These are phyloP conservation scores for Amia ocellicauda DNA, from an alignment of 2,113 vertebrate species.

Conservation along the genomic window DNA sequence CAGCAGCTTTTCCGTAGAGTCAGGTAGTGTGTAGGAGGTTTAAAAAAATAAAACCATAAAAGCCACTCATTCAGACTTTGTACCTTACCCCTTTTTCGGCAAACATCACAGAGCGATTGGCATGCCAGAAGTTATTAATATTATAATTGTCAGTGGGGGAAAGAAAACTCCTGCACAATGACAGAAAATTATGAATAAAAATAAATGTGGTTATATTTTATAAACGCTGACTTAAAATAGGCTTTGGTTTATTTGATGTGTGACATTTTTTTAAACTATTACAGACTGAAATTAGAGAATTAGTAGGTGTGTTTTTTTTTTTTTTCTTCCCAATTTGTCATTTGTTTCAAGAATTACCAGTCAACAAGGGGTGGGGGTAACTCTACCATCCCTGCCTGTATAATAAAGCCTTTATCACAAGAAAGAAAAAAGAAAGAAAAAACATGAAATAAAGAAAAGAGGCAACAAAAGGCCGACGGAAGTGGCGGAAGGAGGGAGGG, in stretches of 20 bases:
- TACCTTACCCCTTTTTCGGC: constrained; percentile 4
- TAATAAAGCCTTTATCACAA: constrained; percentile 9
- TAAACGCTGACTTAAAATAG: too few species aligned
- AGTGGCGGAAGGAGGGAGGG: not conserved
- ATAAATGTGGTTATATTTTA: too few species aligned
- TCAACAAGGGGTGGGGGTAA: not conserved
- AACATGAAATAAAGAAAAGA: not conserved
- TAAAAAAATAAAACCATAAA: not conserved
- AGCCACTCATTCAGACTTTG: not conserved
- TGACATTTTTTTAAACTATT: too few species aligned
- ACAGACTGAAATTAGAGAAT: not conserved
- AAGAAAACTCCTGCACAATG: too few species aligned
- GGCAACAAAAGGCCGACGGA: not conserved
- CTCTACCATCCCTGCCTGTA: not conserved
- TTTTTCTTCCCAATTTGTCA: not conserved
- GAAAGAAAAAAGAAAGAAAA: not conserved
- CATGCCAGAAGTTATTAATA: constrained; percentile 5
- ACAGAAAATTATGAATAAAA: too few species aligned
- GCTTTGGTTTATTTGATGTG: too few species aligned
- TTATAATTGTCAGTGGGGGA: constrained; percentile 10
- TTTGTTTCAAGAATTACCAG: not conserved
- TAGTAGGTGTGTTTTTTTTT: not conserved
- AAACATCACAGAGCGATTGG: constrained; percentile 8
- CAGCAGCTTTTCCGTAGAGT: too few species aligned
- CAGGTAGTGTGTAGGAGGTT: too few species aligned